Percentiles rank a stretch among this genome's conserved stretches.
These are phyloP conservation scores for Drosophila mojavensis DNA, from an alignment of 1,140 invertebrate species.

Conservation along the genomic window DNA sequence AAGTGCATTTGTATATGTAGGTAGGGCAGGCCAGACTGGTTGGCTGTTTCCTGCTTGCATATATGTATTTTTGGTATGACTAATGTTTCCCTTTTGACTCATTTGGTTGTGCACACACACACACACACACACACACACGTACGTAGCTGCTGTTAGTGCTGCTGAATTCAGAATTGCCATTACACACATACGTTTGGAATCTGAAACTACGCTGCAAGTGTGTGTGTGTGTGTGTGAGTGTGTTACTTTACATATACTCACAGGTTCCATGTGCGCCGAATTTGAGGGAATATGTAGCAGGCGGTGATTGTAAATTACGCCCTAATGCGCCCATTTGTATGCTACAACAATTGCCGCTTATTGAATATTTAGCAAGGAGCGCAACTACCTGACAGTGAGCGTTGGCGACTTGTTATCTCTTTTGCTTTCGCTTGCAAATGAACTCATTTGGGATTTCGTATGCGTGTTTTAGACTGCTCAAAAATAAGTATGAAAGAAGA, in stretches of 20 bases:
- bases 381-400: constrained; percentile 10
- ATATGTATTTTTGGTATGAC: constrained; percentile 58
- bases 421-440: constrained; percentile 51
- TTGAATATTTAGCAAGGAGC: constrained; percentile 77
- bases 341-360: constrained; percentile 82
- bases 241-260: constrained; percentile 10
- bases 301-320: constrained; percentile 79
- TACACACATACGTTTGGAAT: constrained; percentile 17
- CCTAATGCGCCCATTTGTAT: constrained; percentile 82
- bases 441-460: constrained; percentile 78
- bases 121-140: neutral
- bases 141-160: neutral
- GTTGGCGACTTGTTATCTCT: neutral
- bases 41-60: constrained; percentile 21
- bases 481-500: neutral
- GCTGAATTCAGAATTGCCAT: constrained; percentile 28
- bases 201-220: constrained; percentile 48
- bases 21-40: neutral
- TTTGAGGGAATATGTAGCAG: constrained; percentile 44
- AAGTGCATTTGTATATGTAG: constrained; percentile 3
- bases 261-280: constrained; percentile 25
- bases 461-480: constrained; percentile 57
- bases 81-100: constrained; percentile 82
- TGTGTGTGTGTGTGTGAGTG: constrained; percentile 5
- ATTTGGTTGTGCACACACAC: constrained; percentile 62